Evolutionary conservation across 1,140 invertebrate species (phyloP), one percentile per base, ranked within the genome.

Genomic region (Scaptomyza montana): DNA sequence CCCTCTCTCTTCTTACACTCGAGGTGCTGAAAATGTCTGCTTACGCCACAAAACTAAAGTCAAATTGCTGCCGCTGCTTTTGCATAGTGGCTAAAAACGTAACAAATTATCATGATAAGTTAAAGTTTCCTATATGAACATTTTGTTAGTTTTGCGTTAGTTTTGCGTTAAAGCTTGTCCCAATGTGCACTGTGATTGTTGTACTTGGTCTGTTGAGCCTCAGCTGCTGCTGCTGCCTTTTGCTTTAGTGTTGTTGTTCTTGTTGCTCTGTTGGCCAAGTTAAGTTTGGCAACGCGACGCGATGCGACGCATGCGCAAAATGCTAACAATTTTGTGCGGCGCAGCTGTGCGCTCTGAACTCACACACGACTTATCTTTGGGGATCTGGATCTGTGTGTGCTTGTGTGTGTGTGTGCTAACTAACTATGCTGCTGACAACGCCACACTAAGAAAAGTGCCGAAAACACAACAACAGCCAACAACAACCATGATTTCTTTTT

Each of bases 361-460:
- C 21, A 3, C 21, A 3, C 3, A 1, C 72, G 79, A 87, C 82
- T 87, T 87, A 87, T 87, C 82, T 87, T 39, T 78, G 67, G 78
- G 68, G 74, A 85, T 85, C 81, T 85, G 80, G 68, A 86, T 80
- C 77, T 78, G 63, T 36, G 7, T 36, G 5, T 33, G 30, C 5
- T 0, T 33, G 30, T 33, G 30, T 33, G 30, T 25, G 21, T 25
- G 30, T 74, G 71, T 62, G 71, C 82, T 25, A 25, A 25, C 30
- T 84, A 84, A 84, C 80, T 84, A 84, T 62, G 72, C 82, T 87
- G 82, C 82, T 87, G 82, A 87, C 85, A 87, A 89, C 82, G 57
- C 57, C 62, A 45, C 61, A 43, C 50, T n/a, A n/a, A 57, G 54
- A 65, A 74, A 87, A 87, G 82, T 87, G 82, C 81, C 81, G 78